Evolutionary conservation across 2,888 invertebrate genomes (phyloP).

Genomic region (Callyntrura guangdongensis): DNA sequence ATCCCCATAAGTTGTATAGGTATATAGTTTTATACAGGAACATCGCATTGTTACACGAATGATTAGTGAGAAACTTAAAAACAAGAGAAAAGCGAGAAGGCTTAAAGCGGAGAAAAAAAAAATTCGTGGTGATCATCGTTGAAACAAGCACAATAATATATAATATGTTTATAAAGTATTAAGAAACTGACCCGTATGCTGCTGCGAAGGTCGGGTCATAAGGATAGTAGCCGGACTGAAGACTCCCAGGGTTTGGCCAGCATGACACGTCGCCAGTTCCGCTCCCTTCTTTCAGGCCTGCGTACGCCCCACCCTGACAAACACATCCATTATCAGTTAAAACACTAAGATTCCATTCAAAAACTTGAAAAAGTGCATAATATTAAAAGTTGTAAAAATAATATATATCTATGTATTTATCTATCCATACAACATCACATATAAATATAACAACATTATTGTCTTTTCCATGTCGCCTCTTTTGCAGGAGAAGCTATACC

Average conservation of each 20-base stretch:
- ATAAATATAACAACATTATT: conserved; percentile 43
- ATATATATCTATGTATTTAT: conserved; percentile 6
- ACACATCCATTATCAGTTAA: conserved; percentile 84
- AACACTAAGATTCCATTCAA: conserved; percentile 83
- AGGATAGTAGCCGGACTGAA: conserved; percentile 93
- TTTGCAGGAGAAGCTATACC: not conserved
- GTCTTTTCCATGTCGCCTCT: conserved; percentile 44
- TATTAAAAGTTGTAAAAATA: not conserved
- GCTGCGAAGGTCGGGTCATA: conserved; percentile 96
- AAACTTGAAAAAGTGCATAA: conserved; percentile 66
- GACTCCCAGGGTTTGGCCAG: conserved; percentile 94
- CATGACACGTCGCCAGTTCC: conserved; percentile 95
- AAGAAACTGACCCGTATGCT: conserved; percentile 93
- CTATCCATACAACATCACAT: conserved; percentile 45
- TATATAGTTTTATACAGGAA: not conserved
- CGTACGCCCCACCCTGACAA: conserved; percentile 85
- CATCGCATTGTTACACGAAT: conserved; percentile 20
- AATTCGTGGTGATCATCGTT: conserved; percentile 46
- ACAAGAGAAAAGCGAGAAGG: conserved; percentile 41
- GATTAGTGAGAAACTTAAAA: conserved; percentile 61
- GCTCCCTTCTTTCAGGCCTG: conserved; percentile 91
- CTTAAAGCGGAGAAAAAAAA: conserved; percentile 32
- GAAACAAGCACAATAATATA: conserved; percentile 22
- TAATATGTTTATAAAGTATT: conserved; percentile 60
- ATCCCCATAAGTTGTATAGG: conserved; percentile 26